phyloP scores from a whole-genome alignment of 2,113 vertebrate species.

The Kobus ellipsiprymnus region DNA sequence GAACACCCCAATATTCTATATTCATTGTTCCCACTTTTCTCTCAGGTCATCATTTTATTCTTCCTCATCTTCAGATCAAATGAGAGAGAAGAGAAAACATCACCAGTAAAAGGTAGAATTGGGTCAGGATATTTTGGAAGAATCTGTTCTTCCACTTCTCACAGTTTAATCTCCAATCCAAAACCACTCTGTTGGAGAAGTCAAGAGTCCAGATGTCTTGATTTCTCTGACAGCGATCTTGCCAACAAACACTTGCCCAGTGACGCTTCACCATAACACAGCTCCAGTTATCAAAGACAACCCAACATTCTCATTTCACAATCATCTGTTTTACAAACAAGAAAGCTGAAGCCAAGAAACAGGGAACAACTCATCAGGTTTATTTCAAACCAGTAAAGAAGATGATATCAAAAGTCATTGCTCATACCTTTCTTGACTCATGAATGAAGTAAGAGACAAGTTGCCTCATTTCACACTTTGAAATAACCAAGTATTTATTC shows the following conservation, averaged over 20 bases:
- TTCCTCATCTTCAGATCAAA: not conserved
- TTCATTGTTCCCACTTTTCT: not conserved
- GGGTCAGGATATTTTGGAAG: not conserved
- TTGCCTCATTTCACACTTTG: constrained; percentile 16
- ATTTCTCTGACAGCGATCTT: not conserved
- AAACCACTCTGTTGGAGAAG: not conserved
- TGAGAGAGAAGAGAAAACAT: not conserved
- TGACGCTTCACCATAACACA: not conserved
- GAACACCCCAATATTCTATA: not conserved
- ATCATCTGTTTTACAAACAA: constrained; percentile 30
- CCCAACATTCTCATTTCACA: constrained; percentile 39
- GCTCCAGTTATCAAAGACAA: not conserved
- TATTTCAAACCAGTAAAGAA: constrained; percentile 15
- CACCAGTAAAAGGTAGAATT: not conserved
- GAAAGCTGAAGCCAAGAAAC: not conserved
- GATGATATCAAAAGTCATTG: constrained; percentile 9
- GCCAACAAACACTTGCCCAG: not conserved
- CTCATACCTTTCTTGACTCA: constrained; percentile 26
- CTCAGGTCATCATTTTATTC: not conserved
- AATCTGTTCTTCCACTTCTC: not conserved
- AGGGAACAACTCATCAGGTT: constrained; percentile 17
- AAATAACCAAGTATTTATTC: constrained; percentile 38
- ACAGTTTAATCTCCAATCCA: not conserved
- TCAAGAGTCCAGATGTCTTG: not conserved
- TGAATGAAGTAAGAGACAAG: not conserved